phyloP scores from a whole-genome alignment of 92 coral and sea anemone genomes.

The Ricordea florida region DNA sequence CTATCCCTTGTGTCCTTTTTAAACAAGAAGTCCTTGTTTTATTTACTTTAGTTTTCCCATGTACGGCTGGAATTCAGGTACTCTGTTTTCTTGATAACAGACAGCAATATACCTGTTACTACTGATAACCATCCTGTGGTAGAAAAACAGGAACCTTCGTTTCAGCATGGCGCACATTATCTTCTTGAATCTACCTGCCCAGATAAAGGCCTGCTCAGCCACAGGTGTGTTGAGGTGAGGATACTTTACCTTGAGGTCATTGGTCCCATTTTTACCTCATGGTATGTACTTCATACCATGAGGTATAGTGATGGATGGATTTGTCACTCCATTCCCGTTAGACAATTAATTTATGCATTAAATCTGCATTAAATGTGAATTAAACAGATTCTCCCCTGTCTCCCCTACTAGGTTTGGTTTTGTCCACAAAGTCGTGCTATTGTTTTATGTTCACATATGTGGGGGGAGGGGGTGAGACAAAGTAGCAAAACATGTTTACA shows the following conservation, averaged over 20 bases:
- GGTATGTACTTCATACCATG: no score
- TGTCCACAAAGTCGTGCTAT: no score
- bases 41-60: not conserved
- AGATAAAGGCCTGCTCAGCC: conserved; percentile 52
- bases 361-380: no score
- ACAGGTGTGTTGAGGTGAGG: conserved; percentile 52
- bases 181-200: conserved; percentile 35
- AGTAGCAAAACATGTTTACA: no score
- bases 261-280: conserved; percentile 34
- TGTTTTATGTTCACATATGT: no score
- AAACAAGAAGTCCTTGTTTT: not conserved
- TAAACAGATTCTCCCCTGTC: no score
- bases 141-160: conserved; percentile 24
- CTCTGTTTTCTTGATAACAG: conserved; percentile 31
- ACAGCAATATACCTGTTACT: conserved; percentile 27
- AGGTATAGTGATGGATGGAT: no score
- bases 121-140: conserved; percentile 26
- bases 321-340: no score
- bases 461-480: no score
- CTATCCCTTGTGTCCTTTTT: not conserved
- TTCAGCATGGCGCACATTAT: conserved; percentile 49
- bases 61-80: conserved; percentile 8
- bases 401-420: no score
- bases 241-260: conserved; percentile 29
- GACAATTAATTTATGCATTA: no score